These are phyloP conservation scores for Drosophila pseudotakahashii DNA, from an alignment of 2,888 invertebrate genomes.

Conservation along the genomic window DNA sequence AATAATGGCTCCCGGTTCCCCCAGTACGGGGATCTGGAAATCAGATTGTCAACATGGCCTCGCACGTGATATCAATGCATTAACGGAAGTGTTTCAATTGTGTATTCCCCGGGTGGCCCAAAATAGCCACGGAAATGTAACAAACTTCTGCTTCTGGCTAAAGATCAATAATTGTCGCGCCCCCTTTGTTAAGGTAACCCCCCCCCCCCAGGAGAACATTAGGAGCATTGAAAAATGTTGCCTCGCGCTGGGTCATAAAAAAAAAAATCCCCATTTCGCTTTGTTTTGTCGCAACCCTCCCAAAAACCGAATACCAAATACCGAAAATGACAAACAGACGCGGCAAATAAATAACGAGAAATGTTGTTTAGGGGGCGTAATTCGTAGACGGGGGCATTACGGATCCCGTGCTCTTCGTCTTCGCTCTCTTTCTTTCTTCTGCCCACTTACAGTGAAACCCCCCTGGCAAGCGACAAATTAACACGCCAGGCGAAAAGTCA, in stretches of 20 bases:
- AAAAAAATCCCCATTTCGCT: constrained; percentile 17
- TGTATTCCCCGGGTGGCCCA: constrained; percentile 15
- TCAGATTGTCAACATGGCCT: constrained; percentile 47
- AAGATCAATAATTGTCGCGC: constrained; percentile 71
- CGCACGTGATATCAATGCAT: constrained; percentile 68
- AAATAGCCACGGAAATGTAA: constrained; percentile 68
- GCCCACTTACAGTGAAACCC: constrained; percentile 55
- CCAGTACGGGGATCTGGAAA: constrained; percentile 1
- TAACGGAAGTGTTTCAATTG: constrained; percentile 68
- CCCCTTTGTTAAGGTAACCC: constrained; percentile 36
- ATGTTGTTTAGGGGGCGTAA: constrained; percentile 13
- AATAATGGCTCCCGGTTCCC: neutral
- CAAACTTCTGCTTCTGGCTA: constrained; percentile 67
- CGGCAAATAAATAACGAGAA: constrained; percentile 73
- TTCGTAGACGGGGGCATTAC: neutral
- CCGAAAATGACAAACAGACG: constrained; percentile 74
- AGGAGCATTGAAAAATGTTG: constrained; percentile 61
- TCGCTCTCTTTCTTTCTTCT: constrained; percentile 13
- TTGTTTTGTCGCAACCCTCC: neutral
- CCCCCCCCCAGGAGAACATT: constrained; percentile 13
- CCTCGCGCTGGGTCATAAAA: constrained; percentile 54
- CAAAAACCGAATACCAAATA: constrained; percentile 14
- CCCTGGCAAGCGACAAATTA: constrained; percentile 60
- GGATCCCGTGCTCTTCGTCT: neutral
- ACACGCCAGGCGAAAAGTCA: constrained; percentile 57